These are phyloP conservation scores for Scatophagus argus DNA, from an alignment of 2,113 vertebrate genomes.

Conservation along the genomic window DNA sequence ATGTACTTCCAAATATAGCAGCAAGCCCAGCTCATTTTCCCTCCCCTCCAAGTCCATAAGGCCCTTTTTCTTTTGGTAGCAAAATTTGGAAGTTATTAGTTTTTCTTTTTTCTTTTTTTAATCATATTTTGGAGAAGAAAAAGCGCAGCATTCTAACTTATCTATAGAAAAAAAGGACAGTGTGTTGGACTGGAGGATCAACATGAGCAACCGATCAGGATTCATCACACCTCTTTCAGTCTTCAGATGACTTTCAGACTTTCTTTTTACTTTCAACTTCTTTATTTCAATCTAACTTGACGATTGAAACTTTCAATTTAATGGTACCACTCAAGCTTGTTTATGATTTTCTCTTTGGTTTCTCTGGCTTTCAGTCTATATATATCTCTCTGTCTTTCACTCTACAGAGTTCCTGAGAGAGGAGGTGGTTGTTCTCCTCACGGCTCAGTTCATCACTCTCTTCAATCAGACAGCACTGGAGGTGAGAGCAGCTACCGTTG, in stretches of 20 bases:
- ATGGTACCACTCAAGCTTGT: constrained; percentile 26
- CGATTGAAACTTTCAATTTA: constrained; percentile 49
- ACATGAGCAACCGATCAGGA: constrained; percentile 32
- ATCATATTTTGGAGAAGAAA: constrained; percentile 41
- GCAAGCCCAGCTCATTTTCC: constrained; percentile 57
- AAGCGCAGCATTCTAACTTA: constrained; percentile 18
- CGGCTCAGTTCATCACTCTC: constrained; percentile 90
- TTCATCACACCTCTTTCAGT: constrained; percentile 38
- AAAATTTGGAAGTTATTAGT: constrained; percentile 46
- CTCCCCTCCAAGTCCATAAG: constrained; percentile 61
- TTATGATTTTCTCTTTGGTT: constrained; percentile 37
- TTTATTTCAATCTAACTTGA: constrained; percentile 28
- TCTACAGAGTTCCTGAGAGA: constrained; percentile 85
- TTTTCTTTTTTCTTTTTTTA: constrained; percentile 28
- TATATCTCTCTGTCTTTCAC: constrained; percentile 27
- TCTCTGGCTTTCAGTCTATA: neutral
- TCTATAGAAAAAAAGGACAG: constrained; percentile 31
- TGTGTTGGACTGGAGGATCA: constrained; percentile 22
- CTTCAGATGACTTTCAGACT: constrained; percentile 37
- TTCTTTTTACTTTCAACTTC: constrained; percentile 35
- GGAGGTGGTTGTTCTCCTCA: constrained; percentile 88
- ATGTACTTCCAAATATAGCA: constrained; percentile 71
- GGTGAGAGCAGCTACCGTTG: constrained; percentile 75
- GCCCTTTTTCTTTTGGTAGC: constrained; percentile 54
- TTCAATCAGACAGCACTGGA: constrained; percentile 91